Evolutionary conservation across 1,140 invertebrate genomes (phyloP).

Genomic region (Lepidurus apus): DNA sequence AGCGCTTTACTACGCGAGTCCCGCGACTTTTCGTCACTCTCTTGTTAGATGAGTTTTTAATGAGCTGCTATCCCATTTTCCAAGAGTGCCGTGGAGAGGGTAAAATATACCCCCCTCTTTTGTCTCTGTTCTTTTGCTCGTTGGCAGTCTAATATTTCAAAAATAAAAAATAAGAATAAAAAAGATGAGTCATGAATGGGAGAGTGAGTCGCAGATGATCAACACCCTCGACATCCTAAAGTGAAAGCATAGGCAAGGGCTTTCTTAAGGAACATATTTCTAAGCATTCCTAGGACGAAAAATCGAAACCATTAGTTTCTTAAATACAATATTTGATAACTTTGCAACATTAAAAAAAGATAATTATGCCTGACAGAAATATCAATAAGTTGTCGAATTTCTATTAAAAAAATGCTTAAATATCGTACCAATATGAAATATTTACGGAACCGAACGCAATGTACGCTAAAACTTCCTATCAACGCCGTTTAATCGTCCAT

Average conservation of each 20-base stretch:
- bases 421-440: too few species aligned
- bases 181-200: background rate
- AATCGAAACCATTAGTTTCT: too few species aligned
- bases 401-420: too few species aligned
- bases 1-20: background rate
- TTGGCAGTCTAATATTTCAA: background rate
- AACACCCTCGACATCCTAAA: background rate
- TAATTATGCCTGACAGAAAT: too few species aligned
- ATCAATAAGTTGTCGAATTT: too few species aligned
- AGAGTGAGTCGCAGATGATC: background rate
- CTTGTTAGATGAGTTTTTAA: conserved; percentile 16
- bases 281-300: too few species aligned
- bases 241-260: background rate
- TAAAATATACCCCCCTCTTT: background rate
- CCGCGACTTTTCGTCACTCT: background rate
- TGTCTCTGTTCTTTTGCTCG: background rate
- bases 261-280: too few species aligned
- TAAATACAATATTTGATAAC: too few species aligned
- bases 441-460: too few species aligned
- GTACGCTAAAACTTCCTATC: too few species aligned
- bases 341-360: too few species aligned
- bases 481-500: too few species aligned
- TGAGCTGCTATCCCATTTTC: conserved; percentile 5
- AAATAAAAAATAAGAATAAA: background rate
- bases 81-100: background rate